phyloP scores from a whole-genome alignment of 2,113 vertebrate species.

The Prunella himalayana region DNA sequence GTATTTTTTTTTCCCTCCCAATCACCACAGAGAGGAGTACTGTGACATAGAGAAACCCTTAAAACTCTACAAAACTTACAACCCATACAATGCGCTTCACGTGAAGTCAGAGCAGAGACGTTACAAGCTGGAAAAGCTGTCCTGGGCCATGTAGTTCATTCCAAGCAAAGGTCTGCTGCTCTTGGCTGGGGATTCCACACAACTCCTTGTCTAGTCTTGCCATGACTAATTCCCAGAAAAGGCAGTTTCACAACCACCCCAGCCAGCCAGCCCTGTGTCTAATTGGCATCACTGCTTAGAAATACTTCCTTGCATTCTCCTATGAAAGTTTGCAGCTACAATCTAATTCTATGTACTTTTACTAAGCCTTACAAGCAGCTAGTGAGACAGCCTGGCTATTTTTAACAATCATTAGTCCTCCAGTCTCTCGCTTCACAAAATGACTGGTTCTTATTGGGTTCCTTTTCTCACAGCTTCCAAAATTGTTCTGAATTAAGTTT shows the following conservation, averaged over 20 bases:
- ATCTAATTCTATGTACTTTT: neutral
- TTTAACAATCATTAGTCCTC: neutral
- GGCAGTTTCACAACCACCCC: slow-evolving; percentile 45
- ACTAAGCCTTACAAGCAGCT: neutral
- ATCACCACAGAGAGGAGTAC: neutral
- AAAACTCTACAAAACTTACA: neutral
- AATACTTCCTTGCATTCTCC: slow-evolving; percentile 20
- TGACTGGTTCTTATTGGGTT: neutral
- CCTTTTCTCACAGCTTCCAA: neutral
- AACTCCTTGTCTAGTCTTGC: slow-evolving; percentile 43
- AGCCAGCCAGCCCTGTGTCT: slow-evolving; percentile 13
- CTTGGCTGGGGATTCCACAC: neutral
- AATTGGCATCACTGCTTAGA: neutral
- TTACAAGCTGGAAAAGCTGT: neutral
- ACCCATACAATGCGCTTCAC: neutral
- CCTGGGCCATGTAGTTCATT: neutral
- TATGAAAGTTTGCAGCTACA: neutral
- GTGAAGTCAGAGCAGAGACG: neutral
- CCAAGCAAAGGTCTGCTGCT: neutral
- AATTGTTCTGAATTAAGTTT: neutral
- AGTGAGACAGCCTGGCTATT: neutral
- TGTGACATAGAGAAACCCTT: neutral
- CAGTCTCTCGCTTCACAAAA: neutral
- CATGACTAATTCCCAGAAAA: slow-evolving; percentile 53
- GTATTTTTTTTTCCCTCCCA: neutral